Base-by-base conservation (phyloP, 2,888 invertebrate genomes). In the Tiliacea citrago region DNA sequence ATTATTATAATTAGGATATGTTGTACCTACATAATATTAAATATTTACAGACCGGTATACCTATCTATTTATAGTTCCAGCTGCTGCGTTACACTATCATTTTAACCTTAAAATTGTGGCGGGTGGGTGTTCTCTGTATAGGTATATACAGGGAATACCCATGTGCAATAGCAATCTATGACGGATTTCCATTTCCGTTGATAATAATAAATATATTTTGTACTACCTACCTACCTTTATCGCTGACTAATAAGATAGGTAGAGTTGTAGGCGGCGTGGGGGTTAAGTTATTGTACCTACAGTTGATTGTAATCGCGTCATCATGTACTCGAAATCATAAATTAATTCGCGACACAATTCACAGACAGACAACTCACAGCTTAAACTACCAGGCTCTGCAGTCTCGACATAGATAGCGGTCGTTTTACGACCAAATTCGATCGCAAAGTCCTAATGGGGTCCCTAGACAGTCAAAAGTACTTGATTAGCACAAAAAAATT, bases 101-200 rank as follows among this genome's bases (percentile, higher is more conserved):
- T 29, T 47, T 39, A 60, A 29, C 53, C 53, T 12, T 10, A 12
- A 5, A 10, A 39, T 18, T 39, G 8, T 29, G n/a, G n/a, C n/a
- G n/a, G n/a, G n/a, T n/a, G n/a, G n/a, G 6, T 24, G 24, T 24
- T 61, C 71, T 72, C 60, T 29, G 29, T 29, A 29, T 29, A 29
- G 29, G 29, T 60, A 49, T n/a, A n/a, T 21, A 53, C 57, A 53
- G 81, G 75, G 53, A 65, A 73, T 42, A 42, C 21, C 53, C 71
- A 70, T 16, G 21, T 53, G 7, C n/a, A 53, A 12, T 21, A 35
- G 12, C 35, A 45, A 81, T 81, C 77, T 49, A 35, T 24, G 53
- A n/a, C 60, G 81, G 65, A 66, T 61, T 53, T 77, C 77, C 77
- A 66, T 55, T 53, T 81, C 81, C 75, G 42, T 29, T 75, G 53